These are phyloP conservation scores for Delphinapterus leucas DNA, from an alignment of 2,113 vertebrate genomes.

Conservation along the genomic window DNA sequence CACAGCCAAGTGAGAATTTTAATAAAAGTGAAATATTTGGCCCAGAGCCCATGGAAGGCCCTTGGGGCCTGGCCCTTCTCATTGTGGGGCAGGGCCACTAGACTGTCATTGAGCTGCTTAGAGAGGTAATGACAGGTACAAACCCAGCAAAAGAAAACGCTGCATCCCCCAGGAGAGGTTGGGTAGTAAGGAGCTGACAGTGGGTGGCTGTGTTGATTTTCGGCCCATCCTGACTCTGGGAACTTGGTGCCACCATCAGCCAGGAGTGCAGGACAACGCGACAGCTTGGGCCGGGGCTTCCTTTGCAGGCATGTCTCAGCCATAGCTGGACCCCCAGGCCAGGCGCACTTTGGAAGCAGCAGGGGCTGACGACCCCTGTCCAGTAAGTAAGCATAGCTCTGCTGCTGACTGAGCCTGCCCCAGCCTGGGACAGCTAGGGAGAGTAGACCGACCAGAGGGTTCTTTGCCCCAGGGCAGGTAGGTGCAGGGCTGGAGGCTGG, in stretches of 20 bases:
- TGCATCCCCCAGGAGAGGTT: not conserved
- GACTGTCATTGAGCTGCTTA: not conserved
- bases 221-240: not conserved
- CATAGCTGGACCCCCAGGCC: not conserved
- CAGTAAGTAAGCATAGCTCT: not conserved
- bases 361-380: not conserved
- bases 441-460: fast-evolving
- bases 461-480: not conserved
- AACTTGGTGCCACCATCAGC: fast-evolving
- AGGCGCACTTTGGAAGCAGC: not conserved
- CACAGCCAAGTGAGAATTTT: not conserved
- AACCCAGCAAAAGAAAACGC: not conserved
- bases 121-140: not conserved
- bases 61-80: not conserved
- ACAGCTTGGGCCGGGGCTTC: not conserved
- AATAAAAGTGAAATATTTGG: not conserved
- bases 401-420: not conserved
- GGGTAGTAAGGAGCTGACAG: not conserved
- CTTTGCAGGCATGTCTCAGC: not conserved
- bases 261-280: fast-evolving
- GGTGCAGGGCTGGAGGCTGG: not conserved
- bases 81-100: not conserved
- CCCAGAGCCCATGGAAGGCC: not conserved
- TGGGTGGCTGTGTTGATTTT: not conserved
- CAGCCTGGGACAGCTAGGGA: too few species aligned